These are phyloP conservation scores for Oscheius myriophilus DNA, from an alignment of 2,888 invertebrate genomes.

Conservation along the genomic window DNA sequence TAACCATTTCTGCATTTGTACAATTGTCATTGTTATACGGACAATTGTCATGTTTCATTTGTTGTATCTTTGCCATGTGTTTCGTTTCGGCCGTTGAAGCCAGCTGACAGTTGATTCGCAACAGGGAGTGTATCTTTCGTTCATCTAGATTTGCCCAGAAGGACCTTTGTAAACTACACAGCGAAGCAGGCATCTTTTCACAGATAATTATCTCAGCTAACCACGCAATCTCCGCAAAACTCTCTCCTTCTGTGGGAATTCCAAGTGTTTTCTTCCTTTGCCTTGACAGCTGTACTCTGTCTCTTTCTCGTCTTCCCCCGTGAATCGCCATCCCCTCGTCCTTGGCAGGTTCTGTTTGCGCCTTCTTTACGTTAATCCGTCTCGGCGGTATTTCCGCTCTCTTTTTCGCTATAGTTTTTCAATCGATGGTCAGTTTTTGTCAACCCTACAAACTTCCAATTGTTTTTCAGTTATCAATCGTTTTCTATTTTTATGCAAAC, in stretches of 20 bases:
- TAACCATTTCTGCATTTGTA: too few species aligned
- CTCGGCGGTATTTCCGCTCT: conserved; percentile 8
- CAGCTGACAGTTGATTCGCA: too few species aligned
- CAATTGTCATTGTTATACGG: too few species aligned
- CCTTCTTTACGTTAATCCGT: conserved; percentile 25
- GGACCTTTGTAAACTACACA: background rate
- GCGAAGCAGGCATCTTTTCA: conserved; percentile 26
- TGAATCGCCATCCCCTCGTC: conserved; percentile 1
- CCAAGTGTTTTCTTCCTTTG: background rate
- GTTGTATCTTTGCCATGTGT: too few species aligned
- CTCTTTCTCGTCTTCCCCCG: background rate
- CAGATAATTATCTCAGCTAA: conserved; percentile 29
- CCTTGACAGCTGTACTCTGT: background rate
- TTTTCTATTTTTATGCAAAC: too few species aligned
- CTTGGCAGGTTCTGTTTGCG: conserved; percentile 18
- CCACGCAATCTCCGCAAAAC: conserved; percentile 22
- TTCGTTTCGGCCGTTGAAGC: too few species aligned
- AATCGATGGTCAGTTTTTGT: too few species aligned
- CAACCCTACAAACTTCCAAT: too few species aligned
- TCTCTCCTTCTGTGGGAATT: conserved; percentile 7
- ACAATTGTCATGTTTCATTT: too few species aligned
- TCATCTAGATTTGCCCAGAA: conserved; percentile 9
- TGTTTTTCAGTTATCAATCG: too few species aligned
- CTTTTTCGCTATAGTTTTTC: conserved; percentile 8
- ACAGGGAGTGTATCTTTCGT: too few species aligned